Evolutionary conservation across 1,140 invertebrate species (phyloP).

Genomic region (Penaeus indicus): DNA sequence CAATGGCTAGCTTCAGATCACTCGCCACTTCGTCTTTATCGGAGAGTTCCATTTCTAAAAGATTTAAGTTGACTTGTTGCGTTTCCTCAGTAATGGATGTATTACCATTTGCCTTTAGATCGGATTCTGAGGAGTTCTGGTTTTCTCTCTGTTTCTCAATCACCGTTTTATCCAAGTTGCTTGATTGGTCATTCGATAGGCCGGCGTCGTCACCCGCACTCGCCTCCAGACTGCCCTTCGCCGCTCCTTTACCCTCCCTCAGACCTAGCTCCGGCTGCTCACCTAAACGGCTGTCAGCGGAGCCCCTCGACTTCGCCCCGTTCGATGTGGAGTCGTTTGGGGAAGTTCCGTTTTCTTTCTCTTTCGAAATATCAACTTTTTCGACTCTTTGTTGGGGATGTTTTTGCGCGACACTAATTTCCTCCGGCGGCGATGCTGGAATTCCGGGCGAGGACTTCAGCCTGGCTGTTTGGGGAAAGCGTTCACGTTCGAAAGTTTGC

Average conservation of each 20-base stretch:
- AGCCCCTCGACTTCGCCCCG: background rate
- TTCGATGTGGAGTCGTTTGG: constrained; percentile 26
- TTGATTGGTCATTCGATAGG: no score
- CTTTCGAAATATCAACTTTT: constrained; percentile 29
- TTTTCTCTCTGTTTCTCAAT: background rate
- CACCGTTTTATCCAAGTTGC: background rate
- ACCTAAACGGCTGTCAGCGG: constrained; percentile 17
- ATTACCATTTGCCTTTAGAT: background rate
- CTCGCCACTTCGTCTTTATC: constrained; percentile 46
- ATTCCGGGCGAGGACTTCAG: no score
- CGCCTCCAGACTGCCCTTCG: background rate
- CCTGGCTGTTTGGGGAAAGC: no score
- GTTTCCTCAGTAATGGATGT: background rate
- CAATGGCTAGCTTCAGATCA: constrained; percentile 63
- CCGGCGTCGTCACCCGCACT: no score
- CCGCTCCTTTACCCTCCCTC: background rate
- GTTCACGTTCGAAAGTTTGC: no score
- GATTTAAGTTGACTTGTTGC: constrained; percentile 54
- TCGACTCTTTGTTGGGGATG: background rate
- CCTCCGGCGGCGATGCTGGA: no score
- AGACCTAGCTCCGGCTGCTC: background rate
- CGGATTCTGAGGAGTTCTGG: constrained; percentile 10
- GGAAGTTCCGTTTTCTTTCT: constrained; percentile 33
- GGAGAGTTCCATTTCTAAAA: constrained; percentile 60
- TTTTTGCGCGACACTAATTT: no score